phyloP scores from a whole-genome alignment of 37 sponge, comb jelly and placozoan species.

The Tethya wilhelma region DNA sequence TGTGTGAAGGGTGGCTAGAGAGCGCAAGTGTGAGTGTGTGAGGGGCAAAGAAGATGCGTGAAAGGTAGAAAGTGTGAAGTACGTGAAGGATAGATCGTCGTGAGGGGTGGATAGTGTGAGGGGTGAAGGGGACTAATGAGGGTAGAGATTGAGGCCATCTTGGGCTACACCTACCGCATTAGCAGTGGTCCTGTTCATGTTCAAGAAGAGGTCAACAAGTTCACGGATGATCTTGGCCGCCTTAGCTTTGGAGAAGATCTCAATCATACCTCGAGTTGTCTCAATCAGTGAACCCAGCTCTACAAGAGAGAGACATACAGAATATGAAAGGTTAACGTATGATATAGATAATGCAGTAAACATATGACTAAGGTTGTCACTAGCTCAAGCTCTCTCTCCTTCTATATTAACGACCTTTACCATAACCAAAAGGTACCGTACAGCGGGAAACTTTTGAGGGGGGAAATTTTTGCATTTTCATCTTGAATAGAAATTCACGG shows the following conservation, averaged over 20 bases:
- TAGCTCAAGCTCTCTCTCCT: too few relatives aligned
- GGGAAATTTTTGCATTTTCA: too few relatives aligned
- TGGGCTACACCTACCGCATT: constrained; percentile 50
- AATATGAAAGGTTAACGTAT: not conserved
- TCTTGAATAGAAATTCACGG: too few relatives aligned
- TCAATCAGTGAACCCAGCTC: constrained; percentile 84
- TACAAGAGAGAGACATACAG: constrained; percentile 6
- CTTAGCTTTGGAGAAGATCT: constrained; percentile 92
- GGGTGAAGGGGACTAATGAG: not conserved
- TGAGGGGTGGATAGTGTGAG: not conserved
- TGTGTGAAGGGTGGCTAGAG: not conserved
- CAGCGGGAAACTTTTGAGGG: too few relatives aligned
- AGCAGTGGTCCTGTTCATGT: constrained; percentile 74
- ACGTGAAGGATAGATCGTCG: not conserved
- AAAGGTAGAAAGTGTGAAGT: not conserved
- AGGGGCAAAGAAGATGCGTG: too few relatives aligned
- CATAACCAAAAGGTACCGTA: too few relatives aligned
- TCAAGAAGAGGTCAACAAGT: constrained; percentile 87
- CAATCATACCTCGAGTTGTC: constrained; percentile 58
- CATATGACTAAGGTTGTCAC: too few relatives aligned
- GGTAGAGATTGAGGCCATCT: not conserved
- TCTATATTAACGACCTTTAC: too few relatives aligned
- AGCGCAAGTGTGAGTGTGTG: not conserved
- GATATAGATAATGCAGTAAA: not conserved
- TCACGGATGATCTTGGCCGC: constrained; percentile 94